Evolutionary conservation across 1,140 invertebrate genomes (phyloP).

Genomic region (Drosophila orena): DNA sequence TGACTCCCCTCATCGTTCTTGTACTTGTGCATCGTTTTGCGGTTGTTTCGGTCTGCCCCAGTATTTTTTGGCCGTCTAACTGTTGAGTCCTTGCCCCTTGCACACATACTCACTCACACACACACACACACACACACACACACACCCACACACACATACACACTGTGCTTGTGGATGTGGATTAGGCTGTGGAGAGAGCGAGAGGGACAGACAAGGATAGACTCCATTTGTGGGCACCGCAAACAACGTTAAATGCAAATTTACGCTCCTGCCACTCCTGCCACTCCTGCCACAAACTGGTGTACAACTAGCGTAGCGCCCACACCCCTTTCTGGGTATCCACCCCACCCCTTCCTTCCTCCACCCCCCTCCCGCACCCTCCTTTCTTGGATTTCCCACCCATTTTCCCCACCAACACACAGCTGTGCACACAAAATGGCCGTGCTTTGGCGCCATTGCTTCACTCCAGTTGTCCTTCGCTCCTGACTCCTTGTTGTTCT

Average conservation of each 20-base stretch:
- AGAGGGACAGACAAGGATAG: slow-evolving; percentile 33
- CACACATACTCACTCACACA: slow-evolving; percentile 7
- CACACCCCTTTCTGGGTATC: neutral
- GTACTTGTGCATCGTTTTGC: slow-evolving; percentile 52
- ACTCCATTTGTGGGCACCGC: slow-evolving; percentile 71
- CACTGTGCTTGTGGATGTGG: neutral
- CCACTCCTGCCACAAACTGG: slow-evolving; percentile 4
- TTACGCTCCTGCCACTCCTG: slow-evolving; percentile 47
- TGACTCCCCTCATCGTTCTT: slow-evolving; percentile 13
- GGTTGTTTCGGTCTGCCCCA: slow-evolving; percentile 45
- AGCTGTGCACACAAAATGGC: slow-evolving; percentile 74
- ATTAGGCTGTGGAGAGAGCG: neutral
- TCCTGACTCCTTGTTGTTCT: slow-evolving; percentile 24
- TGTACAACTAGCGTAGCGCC: slow-evolving; percentile 9
- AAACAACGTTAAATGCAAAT: slow-evolving; percentile 84
- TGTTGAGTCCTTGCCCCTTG: slow-evolving; percentile 42
- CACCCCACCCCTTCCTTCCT: neutral
- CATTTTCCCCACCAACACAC: slow-evolving; percentile 11
- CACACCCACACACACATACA: neutral
- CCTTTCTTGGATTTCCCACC: slow-evolving; percentile 7
- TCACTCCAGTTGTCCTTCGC: slow-evolving; percentile 40
- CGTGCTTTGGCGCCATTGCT: slow-evolving; percentile 80
- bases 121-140: neutral
- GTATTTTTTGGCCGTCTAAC: slow-evolving; percentile 58
- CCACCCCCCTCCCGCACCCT: neutral